A percentile compares a stretch with the other conserved stretches of the same genome.
Evolutionary conservation across 2,113 vertebrate genomes (phyloP).

Genomic region (Zosterops lateralis): DNA sequence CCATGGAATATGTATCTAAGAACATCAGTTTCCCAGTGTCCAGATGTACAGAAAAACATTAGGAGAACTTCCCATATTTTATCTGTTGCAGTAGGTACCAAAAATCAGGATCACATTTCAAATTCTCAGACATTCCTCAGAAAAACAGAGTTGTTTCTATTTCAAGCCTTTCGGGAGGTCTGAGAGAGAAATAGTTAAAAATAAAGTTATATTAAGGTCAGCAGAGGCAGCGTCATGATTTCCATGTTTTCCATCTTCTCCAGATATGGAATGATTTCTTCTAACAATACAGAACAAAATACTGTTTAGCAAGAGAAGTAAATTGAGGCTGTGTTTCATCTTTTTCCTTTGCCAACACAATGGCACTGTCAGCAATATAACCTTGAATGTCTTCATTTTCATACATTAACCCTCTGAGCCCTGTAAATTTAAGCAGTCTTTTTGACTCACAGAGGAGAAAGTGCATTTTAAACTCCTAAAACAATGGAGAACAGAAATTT

Average conservation of each 20-base stretch:
- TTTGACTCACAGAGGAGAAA: background rate
- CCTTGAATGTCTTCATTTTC: background rate
- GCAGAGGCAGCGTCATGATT: background rate
- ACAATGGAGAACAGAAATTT: background rate
- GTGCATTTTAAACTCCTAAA: conserved; percentile 9
- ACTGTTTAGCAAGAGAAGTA: background rate
- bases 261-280: background rate
- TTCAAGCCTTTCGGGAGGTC: background rate
- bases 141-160: background rate
- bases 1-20: background rate
- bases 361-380: background rate
- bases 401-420: conserved; percentile 4
- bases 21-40: background rate
- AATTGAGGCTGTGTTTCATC: conserved; percentile 9
- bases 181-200: background rate
- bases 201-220: background rate
- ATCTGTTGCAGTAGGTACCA: background rate
- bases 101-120: background rate
- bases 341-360: conserved; percentile 18
- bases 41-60: background rate
- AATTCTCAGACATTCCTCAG: background rate
- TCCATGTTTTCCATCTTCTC: background rate
- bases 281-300: background rate
- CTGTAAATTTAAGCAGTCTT: background rate
- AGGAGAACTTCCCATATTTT: background rate